These are phyloP conservation scores for Limnephilus auricula DNA, from an alignment of 2,888 invertebrate species.

Conservation along the genomic window DNA sequence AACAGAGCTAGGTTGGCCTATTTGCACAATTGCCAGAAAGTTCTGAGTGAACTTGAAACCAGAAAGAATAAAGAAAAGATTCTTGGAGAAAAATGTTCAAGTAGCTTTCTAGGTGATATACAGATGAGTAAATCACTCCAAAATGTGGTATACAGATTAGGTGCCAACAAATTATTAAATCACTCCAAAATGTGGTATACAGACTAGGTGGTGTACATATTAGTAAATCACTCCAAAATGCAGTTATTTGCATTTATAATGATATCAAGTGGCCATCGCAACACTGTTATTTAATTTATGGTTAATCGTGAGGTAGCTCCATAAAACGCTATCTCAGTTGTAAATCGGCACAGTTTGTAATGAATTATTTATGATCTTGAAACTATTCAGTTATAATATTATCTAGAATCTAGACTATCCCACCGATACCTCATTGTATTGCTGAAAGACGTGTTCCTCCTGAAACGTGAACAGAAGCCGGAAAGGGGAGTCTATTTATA, in stretches of 20 bases:
- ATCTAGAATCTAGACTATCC: background rate
- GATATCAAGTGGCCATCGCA: background rate
- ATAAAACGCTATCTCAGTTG: background rate
- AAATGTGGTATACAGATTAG: no score
- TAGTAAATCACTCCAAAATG: background rate
- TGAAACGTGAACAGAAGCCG: constrained; percentile 37
- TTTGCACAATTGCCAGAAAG: background rate
- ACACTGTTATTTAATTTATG: background rate
- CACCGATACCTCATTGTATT: background rate
- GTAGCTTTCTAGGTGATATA: background rate
- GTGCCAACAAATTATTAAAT: no score
- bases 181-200: no score
- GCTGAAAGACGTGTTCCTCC: constrained; percentile 10
- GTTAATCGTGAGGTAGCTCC: background rate
- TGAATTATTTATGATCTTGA: background rate
- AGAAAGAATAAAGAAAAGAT: background rate
- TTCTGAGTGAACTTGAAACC: background rate
- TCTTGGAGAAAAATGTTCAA: background rate
- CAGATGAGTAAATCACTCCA: no score
- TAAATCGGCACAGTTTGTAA: background rate
- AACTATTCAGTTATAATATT: background rate
- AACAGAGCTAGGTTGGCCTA: background rate
- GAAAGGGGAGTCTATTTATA: constrained; percentile 61
- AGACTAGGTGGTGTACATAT: no score
- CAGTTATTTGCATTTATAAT: background rate